Evolutionary conservation across 2,888 invertebrate genomes (phyloP).

Genomic region (Nomada fabriciana): DNA sequence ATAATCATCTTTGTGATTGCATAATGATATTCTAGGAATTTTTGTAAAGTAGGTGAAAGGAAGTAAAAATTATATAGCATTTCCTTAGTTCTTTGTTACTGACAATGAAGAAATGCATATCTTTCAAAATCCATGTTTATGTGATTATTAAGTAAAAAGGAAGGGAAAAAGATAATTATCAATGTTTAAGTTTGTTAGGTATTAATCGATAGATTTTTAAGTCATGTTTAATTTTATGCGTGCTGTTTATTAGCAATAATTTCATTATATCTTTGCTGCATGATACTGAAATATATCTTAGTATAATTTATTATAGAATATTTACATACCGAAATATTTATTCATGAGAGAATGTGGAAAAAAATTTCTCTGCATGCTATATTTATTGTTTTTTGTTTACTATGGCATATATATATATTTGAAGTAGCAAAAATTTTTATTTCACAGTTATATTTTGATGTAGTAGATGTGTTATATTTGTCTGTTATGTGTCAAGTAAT

Average conservation of each 20-base stretch:
- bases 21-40: constrained; percentile 58
- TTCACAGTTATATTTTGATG: constrained; percentile 34
- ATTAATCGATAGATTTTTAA: constrained; percentile 52
- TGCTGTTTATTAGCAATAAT: constrained; percentile 54
- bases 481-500: constrained; percentile 41
- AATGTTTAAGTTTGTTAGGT: constrained; percentile 56
- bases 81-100: constrained; percentile 65
- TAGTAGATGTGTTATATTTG: constrained; percentile 23
- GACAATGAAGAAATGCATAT: constrained; percentile 75
- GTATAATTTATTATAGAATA: constrained; percentile 43
- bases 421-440: constrained; percentile 38
- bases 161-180: constrained; percentile 70
- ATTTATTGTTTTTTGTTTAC: constrained; percentile 42
- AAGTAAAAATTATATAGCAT: constrained; percentile 59
- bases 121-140: constrained; percentile 69
- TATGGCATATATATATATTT: constrained; percentile 22
- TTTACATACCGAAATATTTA: constrained; percentile 41
- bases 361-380: constrained; percentile 42
- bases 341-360: constrained; percentile 28
- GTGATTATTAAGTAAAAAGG: constrained; percentile 65
- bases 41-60: constrained; percentile 52
- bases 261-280: constrained; percentile 68
- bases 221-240: constrained; percentile 41
- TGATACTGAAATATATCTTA: constrained; percentile 62
- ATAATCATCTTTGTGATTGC: constrained; percentile 58